phyloP scores from a whole-genome alignment of 1,140 invertebrate genomes.

The Galleria mellonella region DNA sequence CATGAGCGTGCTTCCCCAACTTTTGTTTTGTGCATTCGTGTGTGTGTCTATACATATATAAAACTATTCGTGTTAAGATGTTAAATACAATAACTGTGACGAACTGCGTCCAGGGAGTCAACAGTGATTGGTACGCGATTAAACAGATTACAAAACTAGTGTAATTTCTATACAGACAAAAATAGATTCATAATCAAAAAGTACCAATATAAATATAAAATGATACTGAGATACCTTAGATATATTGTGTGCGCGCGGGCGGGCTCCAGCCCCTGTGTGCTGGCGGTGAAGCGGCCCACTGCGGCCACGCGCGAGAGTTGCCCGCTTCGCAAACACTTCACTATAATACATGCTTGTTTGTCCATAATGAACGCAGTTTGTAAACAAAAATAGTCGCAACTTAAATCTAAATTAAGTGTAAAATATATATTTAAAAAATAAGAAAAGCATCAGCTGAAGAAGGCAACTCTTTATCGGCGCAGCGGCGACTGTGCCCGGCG shows the following conservation, averaged over 20 bases:
- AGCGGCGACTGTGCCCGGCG: not conserved
- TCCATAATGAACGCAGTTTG: too few relatives aligned
- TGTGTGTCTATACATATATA: constrained; percentile 61
- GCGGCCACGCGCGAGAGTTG: not conserved
- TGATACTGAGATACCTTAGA: constrained; percentile 66
- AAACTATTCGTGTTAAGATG: constrained; percentile 61
- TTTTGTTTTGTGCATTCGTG: constrained; percentile 42
- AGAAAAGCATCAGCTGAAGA: too few relatives aligned
- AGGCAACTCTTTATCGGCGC: not conserved
- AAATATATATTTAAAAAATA: too few relatives aligned
- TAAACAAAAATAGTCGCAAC: too few relatives aligned
- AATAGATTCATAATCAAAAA: constrained; percentile 79
- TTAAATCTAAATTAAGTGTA: too few relatives aligned
- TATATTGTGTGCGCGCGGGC: constrained; percentile 61
- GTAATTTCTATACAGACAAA: constrained; percentile 77
- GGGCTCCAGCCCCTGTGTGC: constrained; percentile 21
- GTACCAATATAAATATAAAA: constrained; percentile 78
- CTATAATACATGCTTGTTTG: not conserved
- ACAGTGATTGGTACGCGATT: constrained; percentile 46
- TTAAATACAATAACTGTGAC: constrained; percentile 55
- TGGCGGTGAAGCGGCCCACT: not conserved
- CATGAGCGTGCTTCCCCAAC: constrained; percentile 46
- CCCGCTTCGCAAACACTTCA: too few relatives aligned
- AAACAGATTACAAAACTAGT: constrained; percentile 67
- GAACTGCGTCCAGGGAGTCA: constrained; percentile 48